phyloP scores from a whole-genome alignment of 2,113 vertebrate species.

The Ophiodon elongatus region DNA sequence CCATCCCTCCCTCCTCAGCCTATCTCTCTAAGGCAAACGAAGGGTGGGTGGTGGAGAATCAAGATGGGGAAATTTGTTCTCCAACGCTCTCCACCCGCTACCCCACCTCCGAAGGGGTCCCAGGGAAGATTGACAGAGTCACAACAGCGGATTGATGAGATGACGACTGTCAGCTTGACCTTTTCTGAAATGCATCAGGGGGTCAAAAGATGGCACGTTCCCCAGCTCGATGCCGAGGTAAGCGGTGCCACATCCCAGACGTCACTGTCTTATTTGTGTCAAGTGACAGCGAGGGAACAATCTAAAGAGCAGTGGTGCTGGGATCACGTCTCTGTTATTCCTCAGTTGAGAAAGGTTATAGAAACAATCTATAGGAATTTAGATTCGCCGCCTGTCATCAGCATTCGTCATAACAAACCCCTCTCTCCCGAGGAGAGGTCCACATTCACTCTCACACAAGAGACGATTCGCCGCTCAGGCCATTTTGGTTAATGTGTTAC shows the following conservation, averaged over 20 bases:
- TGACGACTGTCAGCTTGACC: conserved; percentile 85
- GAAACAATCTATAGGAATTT: conserved; percentile 78
- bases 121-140: conserved; percentile 74
- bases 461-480: conserved; percentile 32
- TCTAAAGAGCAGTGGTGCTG: conserved; percentile 78
- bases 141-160: conserved; percentile 75
- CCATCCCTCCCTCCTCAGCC: conserved; percentile 7
- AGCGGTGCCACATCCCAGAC: conserved; percentile 65
- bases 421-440: conserved; percentile 42
- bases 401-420: conserved; percentile 53
- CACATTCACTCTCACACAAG: conserved; percentile 32
- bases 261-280: conserved; percentile 80
- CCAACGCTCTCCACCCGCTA: conserved; percentile 20
- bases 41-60: conserved; percentile 66
- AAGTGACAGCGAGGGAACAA: conserved; percentile 73
- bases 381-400: conserved; percentile 73
- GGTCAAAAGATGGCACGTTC: conserved; percentile 80
- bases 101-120: conserved; percentile 54
- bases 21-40: conserved; percentile 51
- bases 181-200: conserved; percentile 85
- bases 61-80: conserved; percentile 60
- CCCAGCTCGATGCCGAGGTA: conserved; percentile 67
- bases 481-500: conserved; percentile 63
- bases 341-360: conserved; percentile 80
- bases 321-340: conserved; percentile 81